Conservation (phyloP, 2,797 vertebrate species). For the Phataginus tetradactyla region DNA sequence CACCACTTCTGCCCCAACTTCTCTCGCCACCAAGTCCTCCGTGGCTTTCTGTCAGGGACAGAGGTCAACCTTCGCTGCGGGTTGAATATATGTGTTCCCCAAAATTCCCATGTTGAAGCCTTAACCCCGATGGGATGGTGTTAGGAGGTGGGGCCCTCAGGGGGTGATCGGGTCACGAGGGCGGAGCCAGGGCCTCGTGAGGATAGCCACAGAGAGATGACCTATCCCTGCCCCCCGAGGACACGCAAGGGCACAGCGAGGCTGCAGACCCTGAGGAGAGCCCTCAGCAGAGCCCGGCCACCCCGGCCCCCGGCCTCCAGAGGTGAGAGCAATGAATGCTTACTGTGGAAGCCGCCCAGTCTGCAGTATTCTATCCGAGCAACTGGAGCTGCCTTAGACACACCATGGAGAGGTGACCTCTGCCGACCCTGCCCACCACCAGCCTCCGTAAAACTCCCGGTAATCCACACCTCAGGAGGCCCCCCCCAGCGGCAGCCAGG, state of each 20-base stretch:
- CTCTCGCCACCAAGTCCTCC: not conserved
- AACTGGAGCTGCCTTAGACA: not conserved
- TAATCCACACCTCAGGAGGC: no score
- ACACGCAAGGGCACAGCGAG: rapidly evolving
- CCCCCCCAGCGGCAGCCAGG: not conserved
- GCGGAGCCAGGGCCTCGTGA: not conserved
- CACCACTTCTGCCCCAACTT: not conserved
- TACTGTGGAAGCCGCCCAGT: rapidly evolving
- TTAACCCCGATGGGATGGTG: not conserved
- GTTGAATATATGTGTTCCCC: rapidly evolving
- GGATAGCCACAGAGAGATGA: not conserved
- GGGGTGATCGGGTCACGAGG: not conserved
- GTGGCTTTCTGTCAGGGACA: not conserved
- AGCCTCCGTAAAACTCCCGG: not conserved
- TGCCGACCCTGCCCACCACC: not conserved
- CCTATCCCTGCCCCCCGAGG: not conserved
- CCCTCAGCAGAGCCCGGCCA: not conserved
- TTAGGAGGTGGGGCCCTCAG: not conserved
- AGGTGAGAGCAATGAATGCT: not conserved
- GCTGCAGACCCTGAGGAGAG: not conserved
- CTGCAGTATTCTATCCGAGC: rapidly evolving
- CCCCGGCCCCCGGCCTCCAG: no score
- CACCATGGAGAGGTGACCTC: not conserved
- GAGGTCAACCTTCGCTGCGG: rapidly evolving
- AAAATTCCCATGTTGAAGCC: rapidly evolving